These are phyloP conservation scores for Leptosomus discolor DNA, from an alignment of 2,113 vertebrate genomes.

Conservation along the genomic window DNA sequence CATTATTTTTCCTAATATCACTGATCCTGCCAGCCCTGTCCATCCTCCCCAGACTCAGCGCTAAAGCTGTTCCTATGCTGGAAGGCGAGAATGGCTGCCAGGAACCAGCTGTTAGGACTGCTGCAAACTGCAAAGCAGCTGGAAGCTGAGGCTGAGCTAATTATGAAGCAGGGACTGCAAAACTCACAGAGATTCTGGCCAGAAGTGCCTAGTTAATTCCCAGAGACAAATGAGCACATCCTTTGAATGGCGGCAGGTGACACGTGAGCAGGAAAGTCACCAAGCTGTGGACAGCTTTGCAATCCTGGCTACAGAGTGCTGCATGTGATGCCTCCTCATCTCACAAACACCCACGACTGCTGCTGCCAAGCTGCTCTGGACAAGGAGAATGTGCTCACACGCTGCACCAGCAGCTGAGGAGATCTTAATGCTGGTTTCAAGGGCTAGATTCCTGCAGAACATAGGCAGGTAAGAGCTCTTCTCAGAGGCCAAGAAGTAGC, in stretches of 20 bases:
- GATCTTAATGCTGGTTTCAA: neutral
- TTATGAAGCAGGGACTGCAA: neutral
- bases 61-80: neutral
- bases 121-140: neutral
- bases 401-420: neutral
- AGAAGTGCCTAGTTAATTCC: neutral
- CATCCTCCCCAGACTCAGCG: neutral
- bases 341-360: neutral
- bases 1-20: neutral
- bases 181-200: neutral
- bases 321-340: neutral
- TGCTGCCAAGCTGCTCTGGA: constrained; percentile 13
- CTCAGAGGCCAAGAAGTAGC: neutral
- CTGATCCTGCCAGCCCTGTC: neutral
- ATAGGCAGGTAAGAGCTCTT: neutral
- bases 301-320: neutral
- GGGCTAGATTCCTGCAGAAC: neutral
- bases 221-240: neutral
- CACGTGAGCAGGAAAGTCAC: neutral
- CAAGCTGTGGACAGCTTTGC: neutral
- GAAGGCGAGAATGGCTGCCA: constrained; percentile 3
- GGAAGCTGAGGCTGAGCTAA: neutral
- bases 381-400: neutral
- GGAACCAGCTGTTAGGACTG: neutral
- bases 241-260: neutral